Conservation (phyloP, 1,140 invertebrate species). For the Aphis gossypii region DNA sequence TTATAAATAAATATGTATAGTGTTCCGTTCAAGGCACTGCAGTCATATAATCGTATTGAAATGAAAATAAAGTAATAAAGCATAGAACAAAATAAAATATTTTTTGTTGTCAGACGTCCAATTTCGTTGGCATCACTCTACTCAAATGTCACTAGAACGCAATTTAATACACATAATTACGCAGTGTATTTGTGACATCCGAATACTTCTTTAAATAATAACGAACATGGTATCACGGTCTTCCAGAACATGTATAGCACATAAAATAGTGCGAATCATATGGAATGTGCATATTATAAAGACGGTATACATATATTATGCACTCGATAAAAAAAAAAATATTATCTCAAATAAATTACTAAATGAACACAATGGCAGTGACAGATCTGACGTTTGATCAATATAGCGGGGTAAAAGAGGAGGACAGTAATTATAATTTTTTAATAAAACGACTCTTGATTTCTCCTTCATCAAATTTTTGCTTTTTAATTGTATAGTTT, state of each 20-base stretch:
- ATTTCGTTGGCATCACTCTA: background rate
- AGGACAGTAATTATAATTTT: no score
- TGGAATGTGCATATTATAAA: no score
- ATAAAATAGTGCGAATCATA: background rate
- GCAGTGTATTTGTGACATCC: background rate
- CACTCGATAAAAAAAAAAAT: no score
- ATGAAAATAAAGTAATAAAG: background rate
- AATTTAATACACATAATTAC: background rate
- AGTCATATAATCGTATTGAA: background rate
- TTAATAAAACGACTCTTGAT: no score
- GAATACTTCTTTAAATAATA: background rate
- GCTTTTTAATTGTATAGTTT: no score
- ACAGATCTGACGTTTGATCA: no score
- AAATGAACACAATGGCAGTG: no score
- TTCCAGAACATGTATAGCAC: background rate
- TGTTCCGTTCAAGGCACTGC: background rate
- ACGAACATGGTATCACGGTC: background rate
- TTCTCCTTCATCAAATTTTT: no score
- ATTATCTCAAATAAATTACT: no score
- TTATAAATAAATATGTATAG: background rate
- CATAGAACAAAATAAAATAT: background rate
- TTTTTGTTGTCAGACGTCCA: constrained; percentile 32
- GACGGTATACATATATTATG: no score
- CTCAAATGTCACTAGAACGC: background rate
- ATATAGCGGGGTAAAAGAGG: no score